phyloP scores from a whole-genome alignment of 2,797 vertebrate species.

The Uromys caudimaculatus region DNA sequence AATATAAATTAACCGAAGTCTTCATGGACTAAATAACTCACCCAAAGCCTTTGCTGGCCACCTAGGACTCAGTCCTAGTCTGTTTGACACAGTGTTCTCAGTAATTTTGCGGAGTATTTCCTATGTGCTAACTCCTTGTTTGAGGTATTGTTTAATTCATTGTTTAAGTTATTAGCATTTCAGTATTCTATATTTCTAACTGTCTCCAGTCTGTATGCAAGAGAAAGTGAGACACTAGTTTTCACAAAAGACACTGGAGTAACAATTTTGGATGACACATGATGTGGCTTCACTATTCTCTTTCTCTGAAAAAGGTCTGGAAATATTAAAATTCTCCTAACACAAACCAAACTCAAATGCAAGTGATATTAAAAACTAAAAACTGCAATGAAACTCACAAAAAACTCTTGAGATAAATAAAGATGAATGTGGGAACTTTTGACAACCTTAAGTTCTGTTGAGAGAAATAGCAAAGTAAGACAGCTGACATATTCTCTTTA shows the following conservation, averaged over 20 bases:
- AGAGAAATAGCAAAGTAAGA: conserved; percentile 18
- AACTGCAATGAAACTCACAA: neutral
- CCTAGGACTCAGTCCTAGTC: neutral
- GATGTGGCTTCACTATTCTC: neutral
- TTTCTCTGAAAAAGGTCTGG: conserved; percentile 54
- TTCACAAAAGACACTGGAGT: conserved; percentile 29
- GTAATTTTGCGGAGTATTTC: neutral
- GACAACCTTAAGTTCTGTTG: conserved; percentile 9
- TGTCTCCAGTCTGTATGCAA: neutral
- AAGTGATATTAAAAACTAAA: conserved; percentile 37
- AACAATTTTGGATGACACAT: conserved; percentile 34
- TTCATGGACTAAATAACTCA: neutral
- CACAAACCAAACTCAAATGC: neutral
- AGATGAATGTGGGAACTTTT: neutral
- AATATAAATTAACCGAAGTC: neutral
- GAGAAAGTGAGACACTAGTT: conserved; percentile 43
- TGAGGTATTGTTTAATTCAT: neutral
- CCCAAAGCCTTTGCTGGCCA: neutral
- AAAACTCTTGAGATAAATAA: conserved; percentile 12
- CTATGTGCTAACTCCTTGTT: neutral
- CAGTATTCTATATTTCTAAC: neutral
- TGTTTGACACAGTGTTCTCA: neutral
- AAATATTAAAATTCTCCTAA: conserved; percentile 27
- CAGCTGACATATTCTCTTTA: conserved; percentile 2
- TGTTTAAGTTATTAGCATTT: neutral